A percentile compares a stretch with the other conserved stretches of the same genome.
phyloP scores from a whole-genome alignment of 30 jellyfish, hydroid and myxozoan genomes.

The Haliclystus octoradiatus region DNA sequence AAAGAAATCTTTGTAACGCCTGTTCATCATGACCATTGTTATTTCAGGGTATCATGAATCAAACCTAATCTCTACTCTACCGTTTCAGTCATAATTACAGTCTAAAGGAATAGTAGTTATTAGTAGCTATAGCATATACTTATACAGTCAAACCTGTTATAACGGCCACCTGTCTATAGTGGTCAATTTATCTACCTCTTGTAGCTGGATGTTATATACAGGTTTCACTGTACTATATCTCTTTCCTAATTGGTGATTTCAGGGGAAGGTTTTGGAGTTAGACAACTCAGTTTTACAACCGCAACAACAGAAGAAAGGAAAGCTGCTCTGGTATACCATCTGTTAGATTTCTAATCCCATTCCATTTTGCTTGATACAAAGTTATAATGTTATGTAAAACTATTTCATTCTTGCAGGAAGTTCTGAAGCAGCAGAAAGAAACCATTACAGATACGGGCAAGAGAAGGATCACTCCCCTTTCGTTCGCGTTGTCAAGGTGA shows the following conservation, averaged over 20 bases:
- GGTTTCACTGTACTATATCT: not conserved
- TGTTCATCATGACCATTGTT: too few relatives aligned
- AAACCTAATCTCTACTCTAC: too few relatives aligned
- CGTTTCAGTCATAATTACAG: too few relatives aligned
- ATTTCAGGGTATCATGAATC: too few relatives aligned
- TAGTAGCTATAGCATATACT: too few relatives aligned
- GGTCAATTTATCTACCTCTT: not conserved
- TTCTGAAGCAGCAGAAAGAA: constrained; percentile 76
- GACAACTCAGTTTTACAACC: not conserved
- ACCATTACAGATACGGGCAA: constrained; percentile 78
- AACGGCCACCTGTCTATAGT: not conserved
- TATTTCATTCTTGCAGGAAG: constrained; percentile 21
- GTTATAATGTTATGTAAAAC: not conserved
- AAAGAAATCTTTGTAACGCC: too few relatives aligned
- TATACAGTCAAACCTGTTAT: not conserved
- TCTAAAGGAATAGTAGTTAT: too few relatives aligned
- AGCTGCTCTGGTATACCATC: not conserved
- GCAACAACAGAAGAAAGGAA: not conserved
- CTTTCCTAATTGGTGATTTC: not conserved
- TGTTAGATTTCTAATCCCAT: not conserved
- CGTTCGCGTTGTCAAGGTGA: constrained; percentile 37
- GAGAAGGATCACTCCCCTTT: constrained; percentile 79
- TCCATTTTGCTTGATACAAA: not conserved
- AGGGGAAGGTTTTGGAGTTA: not conserved
- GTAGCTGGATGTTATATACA: not conserved